phyloP scores from a whole-genome alignment of 2,113 vertebrate genomes.

The Corythaeola cristata region DNA sequence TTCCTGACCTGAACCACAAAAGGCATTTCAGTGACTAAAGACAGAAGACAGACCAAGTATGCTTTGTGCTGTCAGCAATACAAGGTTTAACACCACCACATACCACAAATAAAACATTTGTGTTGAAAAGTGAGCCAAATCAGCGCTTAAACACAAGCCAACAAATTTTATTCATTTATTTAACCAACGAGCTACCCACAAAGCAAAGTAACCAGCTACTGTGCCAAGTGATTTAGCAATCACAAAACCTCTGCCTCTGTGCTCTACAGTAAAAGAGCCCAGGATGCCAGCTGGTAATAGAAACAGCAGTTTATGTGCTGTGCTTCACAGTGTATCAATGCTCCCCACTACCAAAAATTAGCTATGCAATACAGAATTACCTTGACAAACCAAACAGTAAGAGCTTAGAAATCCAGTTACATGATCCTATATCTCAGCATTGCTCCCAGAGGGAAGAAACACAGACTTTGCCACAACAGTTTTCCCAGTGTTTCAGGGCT shows the following conservation, averaged over 20 bases:
- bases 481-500: neutral
- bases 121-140: neutral
- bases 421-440: accelerated
- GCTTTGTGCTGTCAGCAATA: neutral
- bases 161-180: neutral
- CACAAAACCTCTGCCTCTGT: neutral
- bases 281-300: neutral
- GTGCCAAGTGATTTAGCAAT: neutral
- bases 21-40: neutral
- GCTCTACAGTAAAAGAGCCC: accelerated
- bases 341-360: neutral
- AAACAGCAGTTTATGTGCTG: accelerated
- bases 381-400: neutral
- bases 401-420: neutral
- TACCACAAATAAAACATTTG: neutral
- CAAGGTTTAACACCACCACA: neutral
- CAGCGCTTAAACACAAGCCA: neutral
- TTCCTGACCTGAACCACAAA: neutral
- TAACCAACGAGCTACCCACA: neutral
- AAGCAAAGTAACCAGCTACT: neutral
- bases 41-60: neutral
- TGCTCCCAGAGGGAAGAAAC: neutral
- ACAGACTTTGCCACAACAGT: accelerated
- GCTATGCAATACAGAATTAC: accelerated
- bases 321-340: neutral